These are phyloP conservation scores for Epinotia ramella DNA, from an alignment of 2,888 invertebrate genomes.

Conservation along the genomic window DNA sequence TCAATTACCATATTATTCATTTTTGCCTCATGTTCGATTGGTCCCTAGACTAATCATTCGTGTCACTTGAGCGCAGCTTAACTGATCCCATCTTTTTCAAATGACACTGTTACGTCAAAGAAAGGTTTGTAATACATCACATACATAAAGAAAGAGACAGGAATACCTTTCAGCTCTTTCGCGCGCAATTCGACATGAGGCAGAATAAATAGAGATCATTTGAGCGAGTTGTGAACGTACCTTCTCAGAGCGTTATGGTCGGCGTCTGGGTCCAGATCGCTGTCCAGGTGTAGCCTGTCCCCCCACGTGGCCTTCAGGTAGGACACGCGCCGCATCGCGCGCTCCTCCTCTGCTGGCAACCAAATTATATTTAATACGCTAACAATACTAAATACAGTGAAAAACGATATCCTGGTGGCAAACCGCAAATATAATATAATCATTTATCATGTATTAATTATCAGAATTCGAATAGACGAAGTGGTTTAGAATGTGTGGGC, in stretches of 20 bases:
- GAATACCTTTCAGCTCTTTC: background rate
- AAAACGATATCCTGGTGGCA: background rate
- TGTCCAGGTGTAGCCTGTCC: constrained; percentile 90
- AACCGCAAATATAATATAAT: background rate
- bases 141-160: background rate
- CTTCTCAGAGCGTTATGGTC: constrained; percentile 87
- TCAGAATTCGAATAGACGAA: background rate
- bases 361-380: constrained; percentile 50
- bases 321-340: constrained; percentile 95
- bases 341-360: constrained; percentile 91
- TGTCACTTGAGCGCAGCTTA: too few relatives aligned
- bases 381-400: background rate
- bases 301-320: constrained; percentile 97
- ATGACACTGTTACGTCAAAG: too few relatives aligned
- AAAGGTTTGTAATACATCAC: background rate
- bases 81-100: too few relatives aligned
- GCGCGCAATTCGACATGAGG: constrained; percentile 1
- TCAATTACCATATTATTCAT: background rate
- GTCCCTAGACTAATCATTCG: background rate
- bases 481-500: background rate
- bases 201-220: constrained; percentile 23
- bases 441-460: too few relatives aligned
- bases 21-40: background rate
- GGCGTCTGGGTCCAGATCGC: constrained; percentile 86
- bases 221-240: constrained; percentile 72